Evolutionary conservation across 2,797 vertebrate species (phyloP).

Genomic region (Smutsia gigantea): DNA sequence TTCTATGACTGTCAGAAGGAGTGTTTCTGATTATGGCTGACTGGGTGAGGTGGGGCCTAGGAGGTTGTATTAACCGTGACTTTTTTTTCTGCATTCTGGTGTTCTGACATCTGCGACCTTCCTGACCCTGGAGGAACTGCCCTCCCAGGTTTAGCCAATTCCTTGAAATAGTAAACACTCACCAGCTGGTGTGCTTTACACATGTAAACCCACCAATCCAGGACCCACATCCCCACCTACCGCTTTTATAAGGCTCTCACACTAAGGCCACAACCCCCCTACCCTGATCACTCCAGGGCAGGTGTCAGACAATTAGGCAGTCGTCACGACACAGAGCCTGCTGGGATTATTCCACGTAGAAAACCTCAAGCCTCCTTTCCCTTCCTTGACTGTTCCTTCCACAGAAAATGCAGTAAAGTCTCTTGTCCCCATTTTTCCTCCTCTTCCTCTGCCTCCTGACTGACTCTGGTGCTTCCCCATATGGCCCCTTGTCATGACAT

Average conservation of each 20-base stretch:
- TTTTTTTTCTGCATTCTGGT: background rate
- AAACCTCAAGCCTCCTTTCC: background rate
- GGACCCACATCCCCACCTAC: background rate
- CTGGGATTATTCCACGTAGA: background rate
- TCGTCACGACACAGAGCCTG: no score
- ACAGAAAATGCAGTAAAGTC: background rate
- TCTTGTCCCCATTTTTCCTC: background rate
- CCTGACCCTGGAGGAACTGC: background rate
- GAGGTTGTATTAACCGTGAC: background rate
- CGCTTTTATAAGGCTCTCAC: background rate
- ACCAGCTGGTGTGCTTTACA: background rate
- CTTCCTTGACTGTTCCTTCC: background rate
- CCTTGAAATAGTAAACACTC: background rate
- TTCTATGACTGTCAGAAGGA: background rate
- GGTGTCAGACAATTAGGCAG: background rate
- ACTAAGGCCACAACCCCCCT: no score
- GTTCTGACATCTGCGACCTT: background rate
- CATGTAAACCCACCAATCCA: background rate
- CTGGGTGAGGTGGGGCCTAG: background rate
- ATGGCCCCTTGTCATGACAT: fast-evolving
- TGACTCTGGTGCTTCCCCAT: background rate
- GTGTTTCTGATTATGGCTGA: background rate
- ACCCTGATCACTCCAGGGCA: background rate
- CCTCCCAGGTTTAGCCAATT: background rate
- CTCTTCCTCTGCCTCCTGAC: background rate